Percentiles rank a stretch among this genome's conserved stretches.
Evolutionary conservation across 1,140 invertebrate species (phyloP).

Genomic region (Trinorchestia longiramus): DNA sequence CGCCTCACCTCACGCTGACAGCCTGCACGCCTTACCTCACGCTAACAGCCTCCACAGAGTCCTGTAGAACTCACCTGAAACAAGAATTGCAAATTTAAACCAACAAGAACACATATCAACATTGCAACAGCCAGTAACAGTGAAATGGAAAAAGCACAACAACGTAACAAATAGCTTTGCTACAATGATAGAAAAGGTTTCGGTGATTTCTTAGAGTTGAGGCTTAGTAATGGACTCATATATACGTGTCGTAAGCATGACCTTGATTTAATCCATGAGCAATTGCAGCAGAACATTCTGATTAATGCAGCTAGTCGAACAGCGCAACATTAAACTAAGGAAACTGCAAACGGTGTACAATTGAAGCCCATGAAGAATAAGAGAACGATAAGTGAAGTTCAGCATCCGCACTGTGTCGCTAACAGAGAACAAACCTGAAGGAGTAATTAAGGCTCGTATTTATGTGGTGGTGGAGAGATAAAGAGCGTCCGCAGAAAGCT

Average conservation of each 20-base stretch:
- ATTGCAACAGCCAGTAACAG: not conserved
- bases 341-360: not conserved
- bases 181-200: not conserved
- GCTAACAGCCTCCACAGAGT: not conserved
- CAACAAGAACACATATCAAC: not conserved
- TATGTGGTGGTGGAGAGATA: conserved; percentile 34
- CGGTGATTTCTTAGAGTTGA: not conserved
- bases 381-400: not conserved
- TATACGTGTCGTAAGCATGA: not conserved
- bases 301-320: not conserved
- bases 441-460: conserved; percentile 30
- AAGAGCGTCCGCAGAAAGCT: conserved; percentile 17
- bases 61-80: not conserved
- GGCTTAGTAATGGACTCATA: not conserved
- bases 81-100: not conserved
- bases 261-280: not conserved
- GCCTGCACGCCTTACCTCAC: not conserved
- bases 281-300: not conserved
- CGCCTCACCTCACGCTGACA: not conserved
- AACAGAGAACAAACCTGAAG: not conserved
- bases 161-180: not conserved
- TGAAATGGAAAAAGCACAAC: not conserved
- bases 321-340: not conserved
- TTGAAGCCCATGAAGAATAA: not conserved
- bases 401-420: not conserved